Evolutionary conservation across 2,888 invertebrate species (phyloP), one percentile per base, ranked within the genome.

Genomic region (Leucophenga montana): DNA sequence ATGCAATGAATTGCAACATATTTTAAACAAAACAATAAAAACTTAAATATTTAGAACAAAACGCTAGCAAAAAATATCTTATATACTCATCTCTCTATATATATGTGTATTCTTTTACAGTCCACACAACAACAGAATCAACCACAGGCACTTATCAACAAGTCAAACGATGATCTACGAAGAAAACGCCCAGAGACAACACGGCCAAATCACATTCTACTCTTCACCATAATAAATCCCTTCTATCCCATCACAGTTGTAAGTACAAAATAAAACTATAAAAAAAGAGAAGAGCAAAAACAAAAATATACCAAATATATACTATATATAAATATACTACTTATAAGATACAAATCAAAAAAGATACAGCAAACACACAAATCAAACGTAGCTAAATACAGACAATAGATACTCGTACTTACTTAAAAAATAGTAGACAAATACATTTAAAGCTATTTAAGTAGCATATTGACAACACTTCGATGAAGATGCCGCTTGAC

Each of bases 161-260:
- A 88, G 78, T 85, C 86, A 78, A 88, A 86, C 78, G 93, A 91
- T 89, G 94, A 94, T 89, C 92, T 93, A 82, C 91, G 93, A 84
- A 91, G 94, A 86, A 94, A 94, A 89, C 91, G 95, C 88, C 93
- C 93, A 86, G 94, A 94, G 87, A 94, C 95, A 77, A 94, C 95
- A 83, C 93, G 95, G 87, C 96, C 96, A 85, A 99, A 99, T 91
- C 97, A 98, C 91, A 96, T 99, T 84, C 91, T 99, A 85, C 93
- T 99, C 81, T 97, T 98, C 91, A 98, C 98, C 87, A 95, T 99
- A 89, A 94, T 98, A 89, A 99, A 99, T 90, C 98, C 98, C 74
- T 96, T 97, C 89, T 99, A 99, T 90, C 98, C 99, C 73, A 98
- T 99, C 90, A 98, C 98, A 90, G 98, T 98, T 93, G 98, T 98